Evolutionary conservation across 2,888 invertebrate genomes (phyloP).

Genomic region (Octonoba sinensis): DNA sequence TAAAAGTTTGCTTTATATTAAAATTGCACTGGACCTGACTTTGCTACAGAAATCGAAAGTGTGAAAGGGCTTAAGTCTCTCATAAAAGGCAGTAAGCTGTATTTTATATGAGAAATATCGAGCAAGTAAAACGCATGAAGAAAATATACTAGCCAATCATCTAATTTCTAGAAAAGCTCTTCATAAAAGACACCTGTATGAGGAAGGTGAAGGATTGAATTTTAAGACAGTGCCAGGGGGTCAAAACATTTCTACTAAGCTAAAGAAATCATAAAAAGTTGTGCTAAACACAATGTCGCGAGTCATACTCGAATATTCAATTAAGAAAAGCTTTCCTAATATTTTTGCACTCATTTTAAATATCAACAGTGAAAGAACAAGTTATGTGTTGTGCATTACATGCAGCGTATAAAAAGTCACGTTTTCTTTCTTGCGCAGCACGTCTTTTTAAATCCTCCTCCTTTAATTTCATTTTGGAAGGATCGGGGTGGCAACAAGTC

Average conservation of each 20-base stretch:
- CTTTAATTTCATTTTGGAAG: slow-evolving; percentile 30
- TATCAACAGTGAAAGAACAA: slow-evolving; percentile 44
- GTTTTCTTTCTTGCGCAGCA: slow-evolving; percentile 29
- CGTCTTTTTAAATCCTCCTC: slow-evolving; percentile 44
- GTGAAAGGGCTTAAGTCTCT: no score
- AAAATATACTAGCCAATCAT: no score
- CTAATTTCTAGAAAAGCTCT: no score
- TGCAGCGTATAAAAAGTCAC: slow-evolving; percentile 50
- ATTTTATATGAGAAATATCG: no score
- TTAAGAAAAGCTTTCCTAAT: slow-evolving; percentile 34
- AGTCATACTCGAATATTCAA: slow-evolving; percentile 54
- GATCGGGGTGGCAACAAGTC: slow-evolving; percentile 48
- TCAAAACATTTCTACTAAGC: slow-evolving; percentile 38
- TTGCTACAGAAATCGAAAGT: no score
- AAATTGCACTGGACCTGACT: no score
- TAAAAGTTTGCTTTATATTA: no score
- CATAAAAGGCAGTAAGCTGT: no score
- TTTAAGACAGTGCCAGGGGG: slow-evolving; percentile 2
- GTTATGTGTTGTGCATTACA: slow-evolving; percentile 47
- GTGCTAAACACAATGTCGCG: slow-evolving; percentile 43
- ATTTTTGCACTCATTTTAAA: slow-evolving; percentile 19
- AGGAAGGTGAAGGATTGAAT: slow-evolving; percentile 41
- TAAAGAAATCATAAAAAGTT: slow-evolving; percentile 49
- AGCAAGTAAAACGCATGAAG: no score
- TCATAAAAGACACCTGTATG: slow-evolving; percentile 8